Conservation (phyloP, 2,113 vertebrate species). For the Pleuronectes platessa region DNA sequence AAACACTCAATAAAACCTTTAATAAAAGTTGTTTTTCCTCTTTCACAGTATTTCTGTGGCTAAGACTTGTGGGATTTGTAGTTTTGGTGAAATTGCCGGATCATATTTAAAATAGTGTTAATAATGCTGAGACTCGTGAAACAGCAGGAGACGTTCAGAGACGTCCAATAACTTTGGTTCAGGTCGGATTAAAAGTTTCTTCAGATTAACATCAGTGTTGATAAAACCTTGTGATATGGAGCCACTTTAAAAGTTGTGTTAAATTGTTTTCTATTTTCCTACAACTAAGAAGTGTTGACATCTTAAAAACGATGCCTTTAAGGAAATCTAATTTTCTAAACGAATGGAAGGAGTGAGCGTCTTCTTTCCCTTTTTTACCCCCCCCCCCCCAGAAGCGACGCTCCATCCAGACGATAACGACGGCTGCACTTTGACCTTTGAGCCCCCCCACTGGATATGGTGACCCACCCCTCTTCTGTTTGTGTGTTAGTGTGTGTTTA, state of each 20-base stretch:
- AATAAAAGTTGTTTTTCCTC: conserved; percentile 7
- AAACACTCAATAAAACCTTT: conserved; percentile 33
- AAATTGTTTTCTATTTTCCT: conserved; percentile 6
- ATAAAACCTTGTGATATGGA: too few species aligned
- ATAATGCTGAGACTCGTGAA: background rate
- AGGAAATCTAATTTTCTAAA: background rate
- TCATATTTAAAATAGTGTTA: too few species aligned
- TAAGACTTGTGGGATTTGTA: background rate
- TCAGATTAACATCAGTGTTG: too few species aligned
- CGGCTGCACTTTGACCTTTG: too few species aligned
- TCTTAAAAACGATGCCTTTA: background rate
- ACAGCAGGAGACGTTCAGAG: background rate
- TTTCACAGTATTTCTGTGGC: conserved; percentile 1
- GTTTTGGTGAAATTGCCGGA: too few species aligned
- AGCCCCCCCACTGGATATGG: too few species aligned
- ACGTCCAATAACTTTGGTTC: conserved; percentile 32
- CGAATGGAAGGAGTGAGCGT: background rate
- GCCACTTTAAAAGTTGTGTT: background rate
- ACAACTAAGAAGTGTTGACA: conserved; percentile 13
- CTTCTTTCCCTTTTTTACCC: background rate
- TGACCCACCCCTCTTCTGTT: background rate
- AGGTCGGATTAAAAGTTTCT: conserved; percentile 22
- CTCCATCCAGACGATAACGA: too few species aligned
- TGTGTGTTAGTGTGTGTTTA: background rate
- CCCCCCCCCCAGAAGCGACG: background rate